Evolutionary conservation across 2,888 invertebrate species (phyloP), one percentile per base, ranked within the genome.

Genomic region (Sthenelais limicola): DNA sequence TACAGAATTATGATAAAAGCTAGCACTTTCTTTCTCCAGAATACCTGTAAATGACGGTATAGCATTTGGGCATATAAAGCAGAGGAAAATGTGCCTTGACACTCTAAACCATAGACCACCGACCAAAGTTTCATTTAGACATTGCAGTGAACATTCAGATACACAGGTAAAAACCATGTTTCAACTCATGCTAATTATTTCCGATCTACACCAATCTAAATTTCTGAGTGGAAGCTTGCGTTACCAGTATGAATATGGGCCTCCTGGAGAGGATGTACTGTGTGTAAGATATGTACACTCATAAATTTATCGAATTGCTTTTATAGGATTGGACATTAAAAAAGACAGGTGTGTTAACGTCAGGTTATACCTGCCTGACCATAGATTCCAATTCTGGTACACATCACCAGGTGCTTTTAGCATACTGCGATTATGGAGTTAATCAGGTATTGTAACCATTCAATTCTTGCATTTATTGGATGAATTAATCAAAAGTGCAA

Each of bases 401-500:
- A n/a, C 3, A n/a, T 24, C 56, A 28, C 2, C 56, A 56, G 56
- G 56, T 56, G 56, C 28, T 56, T 30, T 33, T 56, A 18, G 56
- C 30, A 15, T 56, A 56, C 56, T 56, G 56, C 24, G 56, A 56
- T 28, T 21, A 56, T 33, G 33, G 21, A 32, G 3, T 32, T 28
- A 32, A 56, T 30, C 56, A 56, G 56, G 56, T 56, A 9, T 30
- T n/a, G n/a, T n/a, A n/a, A n/a, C n/a, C n/a, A n/a, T n/a, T n/a
- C n/a, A n/a, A n/a, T n/a, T n/a, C n/a, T n/a, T n/a, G n/a, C n/a
- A n/a, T n/a, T n/a, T n/a, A n/a, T n/a, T n/a, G n/a, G n/a, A n/a
- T n/a, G n/a, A n/a, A n/a, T n/a, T n/a, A n/a, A n/a, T n/a, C n/a
- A n/a, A n/a, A n/a, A n/a, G n/a, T n/a, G n/a, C n/a, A n/a, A n/a